Conservation (phyloP, 2,113 vertebrate genomes). For the Cromileptes altivelis region DNA sequence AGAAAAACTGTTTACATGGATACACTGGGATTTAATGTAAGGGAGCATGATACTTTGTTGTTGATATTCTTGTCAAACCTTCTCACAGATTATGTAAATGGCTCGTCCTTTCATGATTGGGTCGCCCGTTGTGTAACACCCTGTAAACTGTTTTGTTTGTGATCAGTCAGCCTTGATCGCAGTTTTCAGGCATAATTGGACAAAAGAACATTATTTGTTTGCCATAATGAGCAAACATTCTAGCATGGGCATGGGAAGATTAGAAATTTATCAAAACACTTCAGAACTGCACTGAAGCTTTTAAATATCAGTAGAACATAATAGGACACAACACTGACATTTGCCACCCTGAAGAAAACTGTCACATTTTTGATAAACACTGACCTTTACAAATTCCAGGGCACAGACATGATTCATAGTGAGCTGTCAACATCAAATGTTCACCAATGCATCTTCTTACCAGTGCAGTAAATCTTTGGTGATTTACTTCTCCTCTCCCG, state of each 20-base stretch:
- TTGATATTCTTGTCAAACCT: neutral
- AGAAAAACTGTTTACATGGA: neutral
- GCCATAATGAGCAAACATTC: slow-evolving; percentile 24
- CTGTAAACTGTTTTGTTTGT: slow-evolving; percentile 64
- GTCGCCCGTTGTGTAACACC: slow-evolving; percentile 42
- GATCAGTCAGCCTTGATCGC: slow-evolving; percentile 66
- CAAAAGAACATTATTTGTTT: slow-evolving; percentile 39
- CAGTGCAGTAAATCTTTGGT: slow-evolving; percentile 1
- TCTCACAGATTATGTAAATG: slow-evolving; percentile 34
- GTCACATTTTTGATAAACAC: slow-evolving; percentile 23
- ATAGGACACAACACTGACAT: slow-evolving; percentile 2
- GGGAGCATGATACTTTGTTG: neutral
- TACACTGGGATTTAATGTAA: no score
- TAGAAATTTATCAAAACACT: neutral
- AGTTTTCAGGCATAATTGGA: slow-evolving; percentile 44
- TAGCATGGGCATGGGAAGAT: neutral
- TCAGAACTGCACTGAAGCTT: neutral
- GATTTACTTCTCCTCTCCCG: neutral
- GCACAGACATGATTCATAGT: neutral
- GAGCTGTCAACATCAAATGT: slow-evolving; percentile 11
- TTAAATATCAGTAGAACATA: neutral
- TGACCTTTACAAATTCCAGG: slow-evolving; percentile 1
- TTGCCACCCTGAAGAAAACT: slow-evolving; percentile 9
- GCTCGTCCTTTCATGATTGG: neutral
- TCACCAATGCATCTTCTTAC: slow-evolving; percentile 1